phyloP scores from a whole-genome alignment of 2,888 invertebrate genomes.

The Ennomos fuscantarius region DNA sequence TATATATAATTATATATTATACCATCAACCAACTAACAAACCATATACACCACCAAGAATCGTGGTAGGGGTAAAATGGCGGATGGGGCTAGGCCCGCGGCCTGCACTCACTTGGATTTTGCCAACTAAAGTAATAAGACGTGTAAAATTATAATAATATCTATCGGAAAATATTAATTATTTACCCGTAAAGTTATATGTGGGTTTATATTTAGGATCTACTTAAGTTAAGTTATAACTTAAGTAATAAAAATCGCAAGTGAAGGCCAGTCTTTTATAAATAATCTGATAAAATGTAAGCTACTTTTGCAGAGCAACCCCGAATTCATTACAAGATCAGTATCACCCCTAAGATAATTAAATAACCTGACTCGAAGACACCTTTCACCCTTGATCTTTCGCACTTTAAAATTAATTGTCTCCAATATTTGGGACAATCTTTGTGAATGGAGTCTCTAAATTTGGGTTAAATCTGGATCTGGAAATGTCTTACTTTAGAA shows the following conservation, averaged over 20 bases:
- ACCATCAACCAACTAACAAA: too few species aligned
- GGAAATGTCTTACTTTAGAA: not conserved
- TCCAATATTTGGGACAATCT: slow-evolving; percentile 27
- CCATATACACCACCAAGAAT: too few species aligned
- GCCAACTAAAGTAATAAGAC: too few species aligned
- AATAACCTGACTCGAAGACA: slow-evolving; percentile 39
- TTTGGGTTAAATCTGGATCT: slow-evolving; percentile 4
- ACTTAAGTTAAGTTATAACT: too few species aligned
- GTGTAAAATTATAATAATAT: too few species aligned
- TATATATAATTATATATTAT: too few species aligned
- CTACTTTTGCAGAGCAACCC: slow-evolving; percentile 22
- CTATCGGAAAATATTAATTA: too few species aligned
- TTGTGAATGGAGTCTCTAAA: slow-evolving; percentile 10
- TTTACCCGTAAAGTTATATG: too few species aligned
- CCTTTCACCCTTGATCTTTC: slow-evolving; percentile 33
- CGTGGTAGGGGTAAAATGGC: too few species aligned
- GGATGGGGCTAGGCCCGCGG: too few species aligned
- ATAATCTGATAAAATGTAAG: slow-evolving; percentile 26
- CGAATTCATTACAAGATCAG: slow-evolving; percentile 40
- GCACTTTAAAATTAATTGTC: slow-evolving; percentile 34
- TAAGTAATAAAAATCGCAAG: not conserved
- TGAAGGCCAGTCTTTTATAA: not conserved
- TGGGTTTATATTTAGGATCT: too few species aligned
- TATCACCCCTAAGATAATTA: slow-evolving; percentile 42
- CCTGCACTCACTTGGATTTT: too few species aligned